A percentile compares a stretch with the other conserved stretches of the same genome.
phyloP scores from a whole-genome alignment of 2,888 invertebrate species.

The Halocaridina rubra region DNA sequence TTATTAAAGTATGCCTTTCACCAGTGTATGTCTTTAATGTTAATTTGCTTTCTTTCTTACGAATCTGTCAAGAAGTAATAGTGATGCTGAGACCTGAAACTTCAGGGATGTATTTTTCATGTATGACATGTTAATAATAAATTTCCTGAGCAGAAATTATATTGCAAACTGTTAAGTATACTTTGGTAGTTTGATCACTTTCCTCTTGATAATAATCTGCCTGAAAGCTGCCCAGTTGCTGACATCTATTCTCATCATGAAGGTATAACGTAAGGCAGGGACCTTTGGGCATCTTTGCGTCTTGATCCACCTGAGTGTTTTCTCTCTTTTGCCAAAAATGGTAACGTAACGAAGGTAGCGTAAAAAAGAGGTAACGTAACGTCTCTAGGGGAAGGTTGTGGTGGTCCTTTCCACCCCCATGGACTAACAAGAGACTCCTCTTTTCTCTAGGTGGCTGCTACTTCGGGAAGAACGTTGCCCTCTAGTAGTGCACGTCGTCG shows the following conservation, averaged over 20 bases:
- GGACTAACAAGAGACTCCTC: slow-evolving; percentile 59
- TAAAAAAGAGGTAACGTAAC: slow-evolving; percentile 41
- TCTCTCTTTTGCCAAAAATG: slow-evolving; percentile 32
- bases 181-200: slow-evolving; percentile 33
- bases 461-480: slow-evolving; percentile 64
- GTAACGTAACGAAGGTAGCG: slow-evolving; percentile 52
- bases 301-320: slow-evolving; percentile 39
- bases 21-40: no score
- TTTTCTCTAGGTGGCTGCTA: slow-evolving; percentile 63
- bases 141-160: no score
- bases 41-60: no score
- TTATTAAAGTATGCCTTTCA: no score
- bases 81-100: no score
- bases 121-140: no score
- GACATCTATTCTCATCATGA: slow-evolving; percentile 39
- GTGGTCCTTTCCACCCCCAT: slow-evolving; percentile 26
- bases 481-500: slow-evolving; percentile 61
- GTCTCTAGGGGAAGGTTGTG: slow-evolving; percentile 45
- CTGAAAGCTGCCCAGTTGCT: slow-evolving; percentile 52
- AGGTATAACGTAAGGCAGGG: slow-evolving; percentile 50
- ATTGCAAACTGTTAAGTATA: no score
- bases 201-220: slow-evolving; percentile 42
- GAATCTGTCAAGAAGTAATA: no score
- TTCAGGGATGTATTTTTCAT: no score
- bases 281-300: slow-evolving; percentile 37